Conservation (phyloP, 1,140 invertebrate species). For the Venturia canescens region DNA sequence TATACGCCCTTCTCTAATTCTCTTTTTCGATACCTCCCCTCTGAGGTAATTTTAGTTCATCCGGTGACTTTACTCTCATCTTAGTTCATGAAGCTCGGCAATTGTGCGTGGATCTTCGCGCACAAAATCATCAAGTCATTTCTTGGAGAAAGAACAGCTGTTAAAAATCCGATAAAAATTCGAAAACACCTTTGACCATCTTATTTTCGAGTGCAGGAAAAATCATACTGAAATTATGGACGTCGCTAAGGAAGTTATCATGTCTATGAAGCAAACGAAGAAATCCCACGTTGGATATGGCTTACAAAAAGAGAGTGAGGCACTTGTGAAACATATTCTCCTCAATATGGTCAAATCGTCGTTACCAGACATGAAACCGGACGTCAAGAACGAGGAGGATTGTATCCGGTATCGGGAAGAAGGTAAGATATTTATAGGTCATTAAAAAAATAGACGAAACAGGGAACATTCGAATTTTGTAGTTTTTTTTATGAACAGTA, state of each 20-base stretch:
- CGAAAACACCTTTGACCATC: background rate
- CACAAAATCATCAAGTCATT: constrained; percentile 54
- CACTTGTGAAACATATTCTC: constrained; percentile 68
- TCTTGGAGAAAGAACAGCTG: background rate
- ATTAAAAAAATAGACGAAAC: background rate
- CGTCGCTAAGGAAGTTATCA: constrained; percentile 65
- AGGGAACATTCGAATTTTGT: background rate
- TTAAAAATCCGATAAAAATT: background rate
- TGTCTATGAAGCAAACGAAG: constrained; percentile 66
- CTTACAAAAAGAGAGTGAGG: constrained; percentile 71
- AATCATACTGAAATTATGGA: constrained; percentile 65
- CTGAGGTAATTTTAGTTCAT: constrained; percentile 75
- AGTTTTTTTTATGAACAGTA: background rate
- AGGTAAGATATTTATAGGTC: constrained; percentile 59
- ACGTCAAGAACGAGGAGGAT: constrained; percentile 68
- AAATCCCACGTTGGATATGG: constrained; percentile 70
- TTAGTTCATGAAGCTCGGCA: constrained; percentile 67
- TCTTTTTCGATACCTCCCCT: constrained; percentile 58
- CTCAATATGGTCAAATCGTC: constrained; percentile 71
- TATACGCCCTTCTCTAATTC: constrained; percentile 48
- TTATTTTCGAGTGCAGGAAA: background rate
- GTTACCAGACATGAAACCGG: constrained; percentile 63
- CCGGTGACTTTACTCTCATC: constrained; percentile 68
- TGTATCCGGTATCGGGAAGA: constrained; percentile 70
- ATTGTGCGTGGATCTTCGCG: constrained; percentile 59